phyloP scores from a whole-genome alignment of 1,140 invertebrate genomes.

The Papilio aristodemus region DNA sequence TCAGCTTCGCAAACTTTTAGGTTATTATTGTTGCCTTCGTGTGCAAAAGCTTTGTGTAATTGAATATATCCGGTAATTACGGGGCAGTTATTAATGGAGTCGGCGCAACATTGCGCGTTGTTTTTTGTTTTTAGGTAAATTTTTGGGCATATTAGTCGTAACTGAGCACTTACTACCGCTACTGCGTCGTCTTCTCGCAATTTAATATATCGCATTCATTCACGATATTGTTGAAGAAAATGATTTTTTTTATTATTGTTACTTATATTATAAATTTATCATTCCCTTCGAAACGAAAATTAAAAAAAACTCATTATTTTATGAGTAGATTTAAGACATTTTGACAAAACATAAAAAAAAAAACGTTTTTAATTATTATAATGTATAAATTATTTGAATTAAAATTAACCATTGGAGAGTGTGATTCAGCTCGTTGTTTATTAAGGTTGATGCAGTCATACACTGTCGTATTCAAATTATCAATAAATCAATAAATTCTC shows the following conservation, averaged over 20 bases:
- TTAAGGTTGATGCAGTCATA: constrained; percentile 12
- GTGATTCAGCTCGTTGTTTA: constrained; percentile 2
- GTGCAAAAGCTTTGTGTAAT: constrained; percentile 26
- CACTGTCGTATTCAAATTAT: constrained; percentile 14
- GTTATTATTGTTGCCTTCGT: constrained; percentile 5
- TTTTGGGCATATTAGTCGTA: constrained; percentile 23
- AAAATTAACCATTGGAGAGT: not conserved
- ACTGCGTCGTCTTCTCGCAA: constrained; percentile 1
- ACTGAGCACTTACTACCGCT: not conserved
- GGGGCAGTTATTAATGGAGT: constrained; percentile 6
- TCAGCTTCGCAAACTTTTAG: constrained; percentile 1
- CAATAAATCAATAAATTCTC: constrained; percentile 29
- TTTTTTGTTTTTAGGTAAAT: constrained; percentile 11
- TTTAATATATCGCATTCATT: not conserved
- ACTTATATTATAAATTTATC: too few species aligned
- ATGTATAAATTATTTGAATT: not conserved
- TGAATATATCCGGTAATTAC: constrained; percentile 24
- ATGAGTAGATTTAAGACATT: too few species aligned
- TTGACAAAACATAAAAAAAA: too few species aligned
- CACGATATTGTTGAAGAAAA: not conserved
- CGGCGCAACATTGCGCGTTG: not conserved
- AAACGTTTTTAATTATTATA: too few species aligned
- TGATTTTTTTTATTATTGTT: too few species aligned
- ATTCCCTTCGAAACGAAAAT: too few species aligned
- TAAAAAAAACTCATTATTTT: too few species aligned